Percentiles rank a stretch among this genome's conserved stretches.
Conservation (phyloP, 2,888 invertebrate genomes). For the Thyatira batis region DNA sequence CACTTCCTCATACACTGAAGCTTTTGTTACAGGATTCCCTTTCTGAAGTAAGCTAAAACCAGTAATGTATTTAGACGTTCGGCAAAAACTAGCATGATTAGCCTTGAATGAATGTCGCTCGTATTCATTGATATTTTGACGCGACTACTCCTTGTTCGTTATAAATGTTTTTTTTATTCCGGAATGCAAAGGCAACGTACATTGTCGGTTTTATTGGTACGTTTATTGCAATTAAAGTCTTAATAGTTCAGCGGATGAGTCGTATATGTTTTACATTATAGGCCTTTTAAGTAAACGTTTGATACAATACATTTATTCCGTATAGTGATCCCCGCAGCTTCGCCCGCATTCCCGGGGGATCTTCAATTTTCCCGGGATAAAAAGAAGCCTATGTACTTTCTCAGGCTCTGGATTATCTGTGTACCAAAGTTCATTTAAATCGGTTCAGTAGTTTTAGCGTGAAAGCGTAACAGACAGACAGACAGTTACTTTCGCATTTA, state of each 20-base stretch:
- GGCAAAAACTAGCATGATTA: not conserved
- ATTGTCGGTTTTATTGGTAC: not conserved
- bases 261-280: not conserved
- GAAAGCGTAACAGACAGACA: no score
- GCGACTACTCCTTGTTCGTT: constrained; percentile 36
- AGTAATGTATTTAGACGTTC: constrained; percentile 15
- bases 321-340: no score
- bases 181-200: not conserved
- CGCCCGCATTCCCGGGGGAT: no score
- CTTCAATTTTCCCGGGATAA: no score
- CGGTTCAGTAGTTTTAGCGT: no score
- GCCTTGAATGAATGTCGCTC: constrained; percentile 8
- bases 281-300: not conserved
- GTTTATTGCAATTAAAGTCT: not conserved
- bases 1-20: constrained; percentile 22
- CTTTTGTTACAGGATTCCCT: not conserved
- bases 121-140: constrained; percentile 55
- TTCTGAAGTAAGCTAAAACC: not conserved
- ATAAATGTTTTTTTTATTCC: constrained; percentile 32
- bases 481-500: no score
- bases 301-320: not conserved
- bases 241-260: not conserved
- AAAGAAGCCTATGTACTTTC: no score
- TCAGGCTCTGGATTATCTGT: no score
- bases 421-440: no score